These are phyloP conservation scores for Agrilus biguttatus DNA, from an alignment of 2,888 invertebrate genomes.

Conservation along the genomic window DNA sequence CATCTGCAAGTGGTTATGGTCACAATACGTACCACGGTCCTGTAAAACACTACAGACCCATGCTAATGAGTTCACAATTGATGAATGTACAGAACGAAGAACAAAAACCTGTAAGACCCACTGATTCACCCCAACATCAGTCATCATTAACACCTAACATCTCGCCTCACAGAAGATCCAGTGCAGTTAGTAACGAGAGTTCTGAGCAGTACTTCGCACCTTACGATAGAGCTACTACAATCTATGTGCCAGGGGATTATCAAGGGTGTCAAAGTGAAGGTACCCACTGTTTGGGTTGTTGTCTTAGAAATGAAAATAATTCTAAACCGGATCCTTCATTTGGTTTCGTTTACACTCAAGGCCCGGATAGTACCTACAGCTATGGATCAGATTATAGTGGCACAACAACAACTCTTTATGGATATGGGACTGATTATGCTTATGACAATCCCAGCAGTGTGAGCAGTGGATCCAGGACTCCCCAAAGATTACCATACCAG, in stretches of 20 bases:
- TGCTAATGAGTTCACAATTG: constrained; percentile 39
- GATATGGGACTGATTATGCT: constrained; percentile 34
- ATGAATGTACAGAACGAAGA: constrained; percentile 37
- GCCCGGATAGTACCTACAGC: constrained; percentile 20
- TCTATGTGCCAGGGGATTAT: constrained; percentile 32
- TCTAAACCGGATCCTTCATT: constrained; percentile 9
- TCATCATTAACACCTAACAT: constrained; percentile 32
- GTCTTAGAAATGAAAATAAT: constrained; percentile 16
- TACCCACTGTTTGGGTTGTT: constrained; percentile 22
- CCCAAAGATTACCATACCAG: constrained; percentile 29
- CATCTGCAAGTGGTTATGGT: constrained; percentile 44
- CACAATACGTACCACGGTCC: constrained; percentile 89
- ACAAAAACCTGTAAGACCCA: constrained; percentile 53
- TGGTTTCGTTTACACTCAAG: constrained; percentile 15
- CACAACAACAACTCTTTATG: constrained; percentile 24
- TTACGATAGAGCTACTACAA: constrained; percentile 33
- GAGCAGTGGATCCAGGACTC: constrained; percentile 29
- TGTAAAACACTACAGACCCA: constrained; percentile 55
- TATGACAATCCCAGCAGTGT: constrained; percentile 42
- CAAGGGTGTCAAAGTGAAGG: constrained; percentile 22
- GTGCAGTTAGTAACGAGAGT: constrained; percentile 55
- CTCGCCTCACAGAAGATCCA: constrained; percentile 59
- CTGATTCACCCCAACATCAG: constrained; percentile 61
- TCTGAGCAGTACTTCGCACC: constrained; percentile 37
- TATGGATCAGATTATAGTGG: constrained; percentile 29